phyloP scores from a whole-genome alignment of 2,888 invertebrate genomes.

The Euclidia mi region DNA sequence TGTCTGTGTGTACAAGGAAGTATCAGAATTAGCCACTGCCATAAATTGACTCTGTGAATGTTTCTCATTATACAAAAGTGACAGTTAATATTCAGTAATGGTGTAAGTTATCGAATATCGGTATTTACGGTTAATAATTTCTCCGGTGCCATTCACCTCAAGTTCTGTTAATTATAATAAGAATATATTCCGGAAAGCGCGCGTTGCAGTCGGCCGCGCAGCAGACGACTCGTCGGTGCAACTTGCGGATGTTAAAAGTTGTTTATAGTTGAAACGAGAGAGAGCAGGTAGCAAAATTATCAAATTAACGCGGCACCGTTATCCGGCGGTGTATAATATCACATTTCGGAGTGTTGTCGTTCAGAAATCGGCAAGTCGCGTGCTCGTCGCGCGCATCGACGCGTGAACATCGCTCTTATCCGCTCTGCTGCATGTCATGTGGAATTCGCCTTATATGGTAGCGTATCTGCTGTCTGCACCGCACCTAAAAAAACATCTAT shows the following conservation, averaged over 20 bases:
- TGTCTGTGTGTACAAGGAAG: no score
- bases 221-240: slow-evolving; percentile 28
- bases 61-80: no score
- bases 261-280: slow-evolving; percentile 55
- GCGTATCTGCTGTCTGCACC: slow-evolving; percentile 58
- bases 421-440: slow-evolving; percentile 69
- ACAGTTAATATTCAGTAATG: slow-evolving; percentile 3
- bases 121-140: slow-evolving; percentile 23
- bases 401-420: slow-evolving; percentile 68
- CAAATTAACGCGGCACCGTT: slow-evolving; percentile 69
- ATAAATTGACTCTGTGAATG: no score
- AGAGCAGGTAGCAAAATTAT: slow-evolving; percentile 59
- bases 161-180: slow-evolving; percentile 34
- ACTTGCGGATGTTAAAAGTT: slow-evolving; percentile 49
- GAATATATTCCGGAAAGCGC: slow-evolving; percentile 43
- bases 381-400: slow-evolving; percentile 52
- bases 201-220: slow-evolving; percentile 23
- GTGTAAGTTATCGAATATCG: slow-evolving; percentile 18
- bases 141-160: slow-evolving; percentile 30
- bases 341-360: slow-evolving; percentile 52
- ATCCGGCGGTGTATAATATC: slow-evolving; percentile 41
- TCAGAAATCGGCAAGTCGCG: slow-evolving; percentile 54
- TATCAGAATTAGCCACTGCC: no score
- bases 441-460: slow-evolving; percentile 86
- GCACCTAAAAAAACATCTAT: slow-evolving; percentile 60